Percentiles rank a stretch among this genome's conserved stretches.
Evolutionary conservation across 2,888 invertebrate genomes (phyloP).

Genomic region (Trisateles emortualis): DNA sequence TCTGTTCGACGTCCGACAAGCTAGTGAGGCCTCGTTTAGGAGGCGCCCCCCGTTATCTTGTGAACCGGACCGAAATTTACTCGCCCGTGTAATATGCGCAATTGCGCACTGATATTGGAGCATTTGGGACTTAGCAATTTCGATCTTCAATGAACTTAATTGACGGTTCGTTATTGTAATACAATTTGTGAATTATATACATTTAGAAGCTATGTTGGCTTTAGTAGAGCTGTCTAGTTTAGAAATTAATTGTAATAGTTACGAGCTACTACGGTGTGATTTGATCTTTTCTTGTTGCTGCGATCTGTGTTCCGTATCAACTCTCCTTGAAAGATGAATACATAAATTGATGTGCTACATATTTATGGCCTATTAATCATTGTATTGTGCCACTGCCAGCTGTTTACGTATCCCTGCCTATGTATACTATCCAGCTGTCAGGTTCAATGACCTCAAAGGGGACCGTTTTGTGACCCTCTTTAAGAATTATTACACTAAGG

Average conservation of each 20-base stretch:
- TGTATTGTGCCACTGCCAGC: slow-evolving; percentile 30
- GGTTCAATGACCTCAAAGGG: slow-evolving; percentile 66
- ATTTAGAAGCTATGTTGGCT: not conserved
- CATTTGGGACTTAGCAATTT: slow-evolving; percentile 33
- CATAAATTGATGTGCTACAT: not conserved
- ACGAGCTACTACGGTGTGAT: too few relatives aligned
- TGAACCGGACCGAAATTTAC: slow-evolving; percentile 71
- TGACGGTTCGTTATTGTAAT: not conserved
- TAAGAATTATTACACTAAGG: not conserved
- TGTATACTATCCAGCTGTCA: slow-evolving; percentile 65
- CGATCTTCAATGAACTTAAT: slow-evolving; percentile 16
- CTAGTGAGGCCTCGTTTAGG: slow-evolving; percentile 76
- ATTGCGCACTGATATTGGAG: slow-evolving; percentile 63
- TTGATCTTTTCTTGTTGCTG: too few relatives aligned
- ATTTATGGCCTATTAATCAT: slow-evolving; percentile 14
- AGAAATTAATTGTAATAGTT: too few relatives aligned
- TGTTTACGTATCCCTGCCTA: slow-evolving; percentile 41
- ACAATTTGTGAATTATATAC: not conserved
- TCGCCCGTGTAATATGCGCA: slow-evolving; percentile 72
- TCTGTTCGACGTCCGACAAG: slow-evolving; percentile 58
- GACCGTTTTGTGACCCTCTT: slow-evolving; percentile 34
- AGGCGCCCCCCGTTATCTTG: slow-evolving; percentile 79
- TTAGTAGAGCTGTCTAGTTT: too few relatives aligned
- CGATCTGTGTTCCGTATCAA: too few relatives aligned
- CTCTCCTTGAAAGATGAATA: too few relatives aligned